Evolutionary conservation across 2,888 invertebrate species (phyloP).

Genomic region (Pseudococcus viburni): DNA sequence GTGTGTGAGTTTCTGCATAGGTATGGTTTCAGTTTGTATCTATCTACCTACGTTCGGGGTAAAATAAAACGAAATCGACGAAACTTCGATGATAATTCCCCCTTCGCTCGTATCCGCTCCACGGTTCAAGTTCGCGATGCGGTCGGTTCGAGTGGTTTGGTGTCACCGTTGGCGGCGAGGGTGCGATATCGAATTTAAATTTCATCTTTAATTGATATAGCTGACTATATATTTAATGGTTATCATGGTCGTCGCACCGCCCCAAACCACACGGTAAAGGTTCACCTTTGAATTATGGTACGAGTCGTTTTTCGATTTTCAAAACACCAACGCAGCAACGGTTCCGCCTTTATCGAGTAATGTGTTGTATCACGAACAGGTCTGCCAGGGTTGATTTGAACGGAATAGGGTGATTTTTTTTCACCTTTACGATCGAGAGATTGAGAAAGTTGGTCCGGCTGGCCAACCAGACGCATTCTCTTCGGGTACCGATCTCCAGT

Average conservation of each 20-base stretch:
- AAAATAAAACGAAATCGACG: neutral
- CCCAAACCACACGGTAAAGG: neutral
- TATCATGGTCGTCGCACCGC: neutral
- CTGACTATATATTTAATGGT: neutral
- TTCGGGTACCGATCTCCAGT: too few relatives aligned
- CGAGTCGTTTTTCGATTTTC: neutral
- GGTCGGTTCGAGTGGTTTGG: constrained; percentile 14
- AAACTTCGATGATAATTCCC: neutral
- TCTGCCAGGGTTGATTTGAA: neutral
- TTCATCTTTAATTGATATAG: constrained; percentile 26
- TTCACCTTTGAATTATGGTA: neutral
- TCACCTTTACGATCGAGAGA: neutral
- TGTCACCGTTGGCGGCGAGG: neutral
- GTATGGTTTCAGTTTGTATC: neutral
- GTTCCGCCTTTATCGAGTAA: constrained; percentile 13
- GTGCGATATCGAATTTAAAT: constrained; percentile 19
- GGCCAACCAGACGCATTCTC: too few relatives aligned
- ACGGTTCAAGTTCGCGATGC: neutral
- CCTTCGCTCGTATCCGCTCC: neutral
- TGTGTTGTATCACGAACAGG: neutral
- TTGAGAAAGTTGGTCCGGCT: too few relatives aligned
- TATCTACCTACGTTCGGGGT: neutral
- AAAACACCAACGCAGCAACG: neutral
- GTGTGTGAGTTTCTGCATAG: neutral
- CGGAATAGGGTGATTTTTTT: neutral